Conservation (phyloP, 2,888 invertebrate genomes). For the Euplexia lucipara region DNA sequence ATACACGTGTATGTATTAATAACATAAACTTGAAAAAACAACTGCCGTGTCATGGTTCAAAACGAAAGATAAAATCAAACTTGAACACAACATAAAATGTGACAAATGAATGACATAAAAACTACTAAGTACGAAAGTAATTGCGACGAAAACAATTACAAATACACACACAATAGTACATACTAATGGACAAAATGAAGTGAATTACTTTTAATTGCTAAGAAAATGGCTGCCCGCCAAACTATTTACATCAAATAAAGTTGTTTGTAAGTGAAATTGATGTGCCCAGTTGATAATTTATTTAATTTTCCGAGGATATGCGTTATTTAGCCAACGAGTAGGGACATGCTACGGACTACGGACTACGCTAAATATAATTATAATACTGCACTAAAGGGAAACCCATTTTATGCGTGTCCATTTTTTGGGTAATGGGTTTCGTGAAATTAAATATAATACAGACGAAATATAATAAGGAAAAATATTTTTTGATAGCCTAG, state of each 20-base stretch:
- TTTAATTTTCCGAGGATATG: constrained; percentile 65
- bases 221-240: constrained; percentile 69
- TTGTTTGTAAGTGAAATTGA: constrained; percentile 68
- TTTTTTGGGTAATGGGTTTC: not conserved
- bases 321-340: constrained; percentile 13
- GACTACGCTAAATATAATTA: constrained; percentile 27
- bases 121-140: constrained; percentile 28
- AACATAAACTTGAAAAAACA: not conserved
- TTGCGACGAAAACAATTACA: constrained; percentile 52
- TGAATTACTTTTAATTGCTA: constrained; percentile 70
- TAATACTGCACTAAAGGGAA: constrained; percentile 10
- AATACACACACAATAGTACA: constrained; percentile 41
- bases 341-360: not conserved
- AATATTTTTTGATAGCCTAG: too few species aligned
- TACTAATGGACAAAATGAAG: constrained; percentile 55
- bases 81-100: constrained; percentile 11
- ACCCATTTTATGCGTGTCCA: constrained; percentile 14
- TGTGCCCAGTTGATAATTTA: constrained; percentile 63
- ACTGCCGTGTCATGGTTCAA: not conserved
- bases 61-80: constrained; percentile 32
- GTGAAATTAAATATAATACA: too few species aligned
- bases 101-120: constrained; percentile 38
- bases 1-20: not conserved
- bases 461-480: too few species aligned
- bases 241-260: constrained; percentile 62